Base-by-base conservation (phyloP, 2,113 vertebrate species). In the Crocuta crocuta region DNA sequence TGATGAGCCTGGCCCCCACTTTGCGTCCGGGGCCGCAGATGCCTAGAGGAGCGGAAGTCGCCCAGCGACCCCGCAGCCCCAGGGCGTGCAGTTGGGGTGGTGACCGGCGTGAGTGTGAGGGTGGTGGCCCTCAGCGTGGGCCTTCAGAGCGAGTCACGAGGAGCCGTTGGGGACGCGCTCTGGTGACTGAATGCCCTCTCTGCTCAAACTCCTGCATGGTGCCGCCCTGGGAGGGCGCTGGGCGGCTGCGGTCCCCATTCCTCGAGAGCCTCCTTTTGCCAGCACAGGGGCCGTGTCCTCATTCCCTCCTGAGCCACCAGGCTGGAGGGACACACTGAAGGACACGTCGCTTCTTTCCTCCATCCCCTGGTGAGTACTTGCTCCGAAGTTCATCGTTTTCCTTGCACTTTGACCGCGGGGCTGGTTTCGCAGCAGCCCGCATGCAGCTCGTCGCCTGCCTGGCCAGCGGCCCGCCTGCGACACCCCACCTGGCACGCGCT, bases 331-430 rank as follows among this genome's bases (percentile, higher is more conserved):
- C 55, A 0, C 4, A 1, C 1, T 0, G 24, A 10, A 39, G 45
- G 45, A 17, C 12, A 4, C 0, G 2, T 11, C 58, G 4, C 48
- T 2, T 5, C 53, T 23, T 2, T 0, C 10, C 23, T 7, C 48
- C 7, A 26, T n/a, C 65, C 93, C 13, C 50, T 50, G 0, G 0
- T 0, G 1, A 26, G 35, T 26, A 5, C 24, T 91, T 65, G n/a
- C 63, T 24, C 68, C 0, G 8, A 33, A 50, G 35, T 3, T 1
- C 21, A 3, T 26, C 15, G 1, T 23, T 61, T 26, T 10, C 89
- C 35, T 83, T 35, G 53, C 2, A 13, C 17, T 13, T 48, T 26
- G 5, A 4, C 4, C 7, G 12, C 21, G 26, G 4, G 2, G 35
- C 12, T 26, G 4, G 45, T 28, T 39, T 66, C 2, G 55, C 5